Base-by-base conservation (phyloP, 2,888 invertebrate species). In the Zygothrica quintamaculata region DNA sequence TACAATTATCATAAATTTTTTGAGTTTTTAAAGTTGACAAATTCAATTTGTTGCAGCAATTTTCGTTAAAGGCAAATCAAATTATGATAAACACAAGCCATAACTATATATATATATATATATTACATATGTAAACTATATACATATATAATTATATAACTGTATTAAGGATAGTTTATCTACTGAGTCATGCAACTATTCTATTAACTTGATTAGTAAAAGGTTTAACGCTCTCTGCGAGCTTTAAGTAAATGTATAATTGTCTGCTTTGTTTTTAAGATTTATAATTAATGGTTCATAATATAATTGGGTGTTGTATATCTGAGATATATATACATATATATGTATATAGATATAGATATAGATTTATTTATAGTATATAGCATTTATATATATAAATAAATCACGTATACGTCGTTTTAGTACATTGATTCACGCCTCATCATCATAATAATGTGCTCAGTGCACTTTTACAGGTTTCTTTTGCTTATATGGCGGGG, bases 371-470 rank as follows among this genome's bases (percentile, higher is more conserved):
- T 16, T 22, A 8, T n/a, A n/a, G n/a, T n/a, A n/a, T n/a, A n/a
- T n/a, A n/a, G n/a, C n/a, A 15, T 47, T 2, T 5, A 11, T 12
- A 34, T 8, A 34, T 7, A 34, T 3, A 6, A 12, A 4, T 16
- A 39, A 39, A 16, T 39, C 39, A 39, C 39, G 39, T 16, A 16
- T 36, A 12, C 2, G 12, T 12, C 18, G 8, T 31, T 13, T 52
- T 36, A 40, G 29, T 56, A 57, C 61, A 69, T 53, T 55, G 74
- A 74, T 68, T 74, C 68, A 52, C 51, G 62, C 55, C 62, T 42
- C 43, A 56, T 68, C 68, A 50, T 59, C n/a, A n/a, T n/a, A n/a
- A n/a, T 53, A 56, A 72, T 73, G 74, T 62, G 71, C 74, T 59
- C 62, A 74, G 56, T 72, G 72, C 71, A 72, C 74, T 59, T 68